Conservation (phyloP, 2,113 vertebrate species). For the Anguilla rostrata region DNA sequence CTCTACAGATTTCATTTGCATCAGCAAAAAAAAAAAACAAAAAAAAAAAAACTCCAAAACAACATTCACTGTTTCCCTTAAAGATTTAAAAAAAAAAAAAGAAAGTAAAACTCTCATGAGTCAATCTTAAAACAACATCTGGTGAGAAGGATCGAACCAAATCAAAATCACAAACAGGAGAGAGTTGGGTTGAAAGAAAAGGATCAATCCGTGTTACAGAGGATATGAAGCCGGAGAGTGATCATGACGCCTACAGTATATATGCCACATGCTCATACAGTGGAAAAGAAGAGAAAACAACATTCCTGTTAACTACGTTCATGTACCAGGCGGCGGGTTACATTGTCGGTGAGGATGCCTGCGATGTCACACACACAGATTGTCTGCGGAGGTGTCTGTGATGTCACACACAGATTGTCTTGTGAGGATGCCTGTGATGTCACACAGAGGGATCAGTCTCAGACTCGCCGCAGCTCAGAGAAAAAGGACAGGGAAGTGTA, state of each 20-base stretch:
- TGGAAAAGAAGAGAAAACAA: conserved; percentile 21
- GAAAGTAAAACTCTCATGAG: background rate
- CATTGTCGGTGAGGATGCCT: conserved; percentile 27
- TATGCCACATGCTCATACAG: conserved; percentile 13
- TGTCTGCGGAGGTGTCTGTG: conserved; percentile 54
- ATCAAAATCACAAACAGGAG: conserved; percentile 5
- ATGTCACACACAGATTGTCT: conserved; percentile 56
- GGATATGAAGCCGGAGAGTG: background rate
- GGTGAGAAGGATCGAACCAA: background rate
- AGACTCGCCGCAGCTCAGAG: conserved; percentile 69
- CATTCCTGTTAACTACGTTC: conserved; percentile 39
- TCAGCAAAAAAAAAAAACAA: background rate
- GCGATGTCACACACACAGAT: conserved; percentile 70
- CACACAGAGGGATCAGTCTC: conserved; percentile 46
- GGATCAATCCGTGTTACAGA: background rate
- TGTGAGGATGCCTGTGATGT: conserved; percentile 60
- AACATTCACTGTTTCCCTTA: background rate
- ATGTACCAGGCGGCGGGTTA: conserved; percentile 26
- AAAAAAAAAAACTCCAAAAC: background rate
- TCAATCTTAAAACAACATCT: background rate
- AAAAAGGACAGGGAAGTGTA: conserved; percentile 52
- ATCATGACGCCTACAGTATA: conserved; percentile 5
- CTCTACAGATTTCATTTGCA: conserved; percentile 2
- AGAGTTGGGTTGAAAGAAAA: background rate
- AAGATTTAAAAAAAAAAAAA: background rate